phyloP scores from a whole-genome alignment of 1,140 invertebrate genomes.

The Eubasilissa regina region DNA sequence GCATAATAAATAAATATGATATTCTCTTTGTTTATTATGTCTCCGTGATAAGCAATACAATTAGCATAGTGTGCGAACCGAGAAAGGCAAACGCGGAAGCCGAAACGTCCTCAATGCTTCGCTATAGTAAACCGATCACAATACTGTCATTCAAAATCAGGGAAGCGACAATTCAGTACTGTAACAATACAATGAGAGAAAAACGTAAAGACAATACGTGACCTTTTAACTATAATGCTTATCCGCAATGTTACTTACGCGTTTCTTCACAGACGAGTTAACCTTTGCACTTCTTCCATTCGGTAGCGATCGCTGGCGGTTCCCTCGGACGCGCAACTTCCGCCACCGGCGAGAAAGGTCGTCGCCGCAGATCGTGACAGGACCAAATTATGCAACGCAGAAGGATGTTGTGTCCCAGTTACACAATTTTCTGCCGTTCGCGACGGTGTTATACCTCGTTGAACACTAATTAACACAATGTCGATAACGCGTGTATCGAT shows the following conservation, averaged over 20 bases:
- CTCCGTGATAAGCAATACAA: not conserved
- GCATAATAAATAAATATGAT: not conserved
- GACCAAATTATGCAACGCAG: not conserved
- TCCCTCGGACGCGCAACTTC: constrained; percentile 6
- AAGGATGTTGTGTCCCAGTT: not conserved
- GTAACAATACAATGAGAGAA: not conserved
- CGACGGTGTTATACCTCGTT: not conserved
- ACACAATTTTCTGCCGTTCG: not conserved
- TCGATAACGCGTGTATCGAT: not conserved
- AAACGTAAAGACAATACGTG: constrained; percentile 10
- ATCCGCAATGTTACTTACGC: not conserved
- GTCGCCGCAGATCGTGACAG: too few relatives aligned
- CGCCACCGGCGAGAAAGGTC: not conserved
- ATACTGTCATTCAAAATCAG: not conserved
- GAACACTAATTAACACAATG: constrained; percentile 6
- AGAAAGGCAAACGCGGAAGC: constrained; percentile 8
- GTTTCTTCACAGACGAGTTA: not conserved
- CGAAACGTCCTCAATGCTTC: not conserved
- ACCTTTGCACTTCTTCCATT: not conserved
- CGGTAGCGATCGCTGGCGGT: not conserved
- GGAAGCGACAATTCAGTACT: constrained; percentile 5
- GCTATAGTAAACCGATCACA: not conserved
- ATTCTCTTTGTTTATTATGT: not conserved
- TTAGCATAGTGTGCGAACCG: constrained; percentile 3
- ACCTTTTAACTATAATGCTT: not conserved